These are phyloP conservation scores for Tenualosa thibaudeaui DNA, from an alignment of 2,797 vertebrate genomes.

Conservation along the genomic window DNA sequence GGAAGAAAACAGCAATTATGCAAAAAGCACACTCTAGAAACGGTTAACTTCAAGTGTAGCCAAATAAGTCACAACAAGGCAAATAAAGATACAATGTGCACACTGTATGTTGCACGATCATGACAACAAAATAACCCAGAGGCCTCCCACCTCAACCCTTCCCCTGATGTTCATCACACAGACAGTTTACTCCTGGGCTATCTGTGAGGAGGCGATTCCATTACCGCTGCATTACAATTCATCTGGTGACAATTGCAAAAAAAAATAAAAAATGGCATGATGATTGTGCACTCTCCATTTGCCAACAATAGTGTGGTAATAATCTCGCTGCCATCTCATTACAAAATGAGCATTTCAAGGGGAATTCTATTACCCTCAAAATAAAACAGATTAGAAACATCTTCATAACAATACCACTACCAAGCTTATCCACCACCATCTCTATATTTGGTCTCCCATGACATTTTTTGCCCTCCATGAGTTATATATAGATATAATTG, in stretches of 20 bases:
- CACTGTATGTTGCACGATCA: neutral
- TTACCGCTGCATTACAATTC: neutral
- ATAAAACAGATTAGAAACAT: conserved; percentile 35
- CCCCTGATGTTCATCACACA: neutral
- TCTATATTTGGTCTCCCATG: conserved; percentile 39
- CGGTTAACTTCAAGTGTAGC: neutral
- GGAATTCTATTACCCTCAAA: conserved; percentile 22
- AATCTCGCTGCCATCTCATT: conserved; percentile 8
- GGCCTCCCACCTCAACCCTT: neutral
- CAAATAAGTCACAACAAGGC: neutral
- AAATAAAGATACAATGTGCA: neutral
- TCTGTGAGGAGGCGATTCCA: neutral
- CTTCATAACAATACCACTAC: conserved; percentile 40
- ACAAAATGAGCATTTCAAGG: conserved; percentile 12
- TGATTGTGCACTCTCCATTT: neutral
- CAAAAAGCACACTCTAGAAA: neutral
- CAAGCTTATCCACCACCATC: conserved; percentile 39
- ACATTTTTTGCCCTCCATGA: conserved; percentile 48
- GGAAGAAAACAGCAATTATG: neutral
- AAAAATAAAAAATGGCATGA: neutral
- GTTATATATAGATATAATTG: conserved; percentile 57
- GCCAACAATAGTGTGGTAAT: neutral
- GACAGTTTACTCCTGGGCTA: neutral
- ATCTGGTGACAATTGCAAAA: neutral
- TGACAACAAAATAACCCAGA: neutral